Evolutionary conservation across 1,140 invertebrate genomes (phyloP).

Genomic region (Bombus waltoni): DNA sequence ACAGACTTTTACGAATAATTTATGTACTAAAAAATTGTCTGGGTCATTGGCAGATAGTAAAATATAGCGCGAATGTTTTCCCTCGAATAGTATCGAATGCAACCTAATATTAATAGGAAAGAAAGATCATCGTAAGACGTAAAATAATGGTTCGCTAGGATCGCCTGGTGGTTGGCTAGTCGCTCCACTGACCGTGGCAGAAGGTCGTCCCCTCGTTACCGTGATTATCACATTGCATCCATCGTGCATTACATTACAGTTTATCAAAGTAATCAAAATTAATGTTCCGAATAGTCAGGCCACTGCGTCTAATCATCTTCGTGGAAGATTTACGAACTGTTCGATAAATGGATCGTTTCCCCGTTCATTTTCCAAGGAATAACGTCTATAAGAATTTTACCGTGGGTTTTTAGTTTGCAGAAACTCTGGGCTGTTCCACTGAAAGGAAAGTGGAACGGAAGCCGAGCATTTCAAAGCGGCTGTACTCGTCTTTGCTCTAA

Average conservation of each 20-base stretch:
- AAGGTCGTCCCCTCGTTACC: conserved; percentile 45
- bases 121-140: background rate
- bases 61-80: too few species aligned
- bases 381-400: conserved; percentile 17
- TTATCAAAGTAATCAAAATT: conserved; percentile 63
- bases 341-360: conserved; percentile 36
- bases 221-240: conserved; percentile 49
- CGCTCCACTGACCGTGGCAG: background rate
- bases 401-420: background rate
- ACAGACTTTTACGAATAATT: too few species aligned
- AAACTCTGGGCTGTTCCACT: background rate
- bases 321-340: conserved; percentile 39
- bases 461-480: background rate
- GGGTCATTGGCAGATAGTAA: too few species aligned
- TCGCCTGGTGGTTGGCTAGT: too few species aligned
- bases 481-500: background rate
- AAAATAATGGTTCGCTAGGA: background rate
- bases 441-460: conserved; percentile 7
- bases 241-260: conserved; percentile 56
- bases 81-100: background rate
- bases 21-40: background rate
- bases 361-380: conserved; percentile 14
- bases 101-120: background rate
- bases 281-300: conserved; percentile 56
- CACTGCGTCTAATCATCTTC: conserved; percentile 51